phyloP scores from a whole-genome alignment of 2,113 vertebrate species.

The Clarias batrachus region DNA sequence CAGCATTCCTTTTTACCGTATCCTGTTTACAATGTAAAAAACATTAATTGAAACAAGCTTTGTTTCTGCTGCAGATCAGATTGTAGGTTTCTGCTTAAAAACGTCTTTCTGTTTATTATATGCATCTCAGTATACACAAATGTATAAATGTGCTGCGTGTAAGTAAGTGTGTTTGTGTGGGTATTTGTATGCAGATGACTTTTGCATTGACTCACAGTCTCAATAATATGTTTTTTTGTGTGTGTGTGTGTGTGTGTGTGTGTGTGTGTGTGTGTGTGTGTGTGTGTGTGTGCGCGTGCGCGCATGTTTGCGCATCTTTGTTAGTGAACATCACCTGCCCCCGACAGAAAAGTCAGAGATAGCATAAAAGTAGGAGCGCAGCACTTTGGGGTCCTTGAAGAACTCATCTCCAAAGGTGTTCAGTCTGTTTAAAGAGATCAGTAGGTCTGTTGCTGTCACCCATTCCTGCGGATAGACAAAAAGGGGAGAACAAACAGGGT shows the following conservation, averaged over 20 bases:
- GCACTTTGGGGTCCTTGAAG: constrained; percentile 89
- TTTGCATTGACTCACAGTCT: background rate
- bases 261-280: constrained; percentile 20
- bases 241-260: constrained; percentile 6
- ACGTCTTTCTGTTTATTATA: background rate
- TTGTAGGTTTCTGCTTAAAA: background rate
- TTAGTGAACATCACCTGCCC: constrained; percentile 79
- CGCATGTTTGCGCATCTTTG: background rate
- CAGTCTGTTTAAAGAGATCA: constrained; percentile 88
- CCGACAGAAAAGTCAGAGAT: constrained; percentile 93
- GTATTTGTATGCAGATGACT: constrained; percentile 5
- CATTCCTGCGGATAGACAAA: constrained; percentile 77
- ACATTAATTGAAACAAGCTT: constrained; percentile 19
- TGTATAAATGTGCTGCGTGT: background rate
- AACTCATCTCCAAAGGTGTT: constrained; percentile 96
- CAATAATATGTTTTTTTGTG: background rate
- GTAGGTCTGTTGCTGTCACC: constrained; percentile 92
- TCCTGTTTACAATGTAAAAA: constrained; percentile 46
- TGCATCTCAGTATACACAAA: background rate
- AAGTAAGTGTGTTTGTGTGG: background rate
- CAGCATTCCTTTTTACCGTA: background rate
- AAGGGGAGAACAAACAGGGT: background rate
- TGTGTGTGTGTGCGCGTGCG: background rate
- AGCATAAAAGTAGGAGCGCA: constrained; percentile 90
- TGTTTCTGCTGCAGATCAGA: constrained; percentile 6